Evolutionary conservation across 2,797 vertebrate genomes (phyloP).

Genomic region (Platyrinchus mystaceus): DNA sequence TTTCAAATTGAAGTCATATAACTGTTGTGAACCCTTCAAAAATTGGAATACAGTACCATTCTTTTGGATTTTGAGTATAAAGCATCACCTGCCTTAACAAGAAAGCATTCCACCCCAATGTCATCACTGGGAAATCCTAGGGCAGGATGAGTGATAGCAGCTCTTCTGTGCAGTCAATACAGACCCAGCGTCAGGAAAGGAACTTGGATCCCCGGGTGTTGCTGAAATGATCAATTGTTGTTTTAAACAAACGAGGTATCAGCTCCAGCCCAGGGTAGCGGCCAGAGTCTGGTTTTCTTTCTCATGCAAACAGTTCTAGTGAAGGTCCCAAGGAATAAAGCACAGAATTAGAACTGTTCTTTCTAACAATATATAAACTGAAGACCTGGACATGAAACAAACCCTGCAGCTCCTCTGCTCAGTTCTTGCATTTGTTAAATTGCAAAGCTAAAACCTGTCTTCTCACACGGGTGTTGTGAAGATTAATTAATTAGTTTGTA

Average conservation of each 20-base stretch:
- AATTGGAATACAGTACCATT: neutral
- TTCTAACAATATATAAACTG: neutral
- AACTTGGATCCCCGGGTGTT: rapidly evolving
- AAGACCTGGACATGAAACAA: neutral
- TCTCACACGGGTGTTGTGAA: neutral
- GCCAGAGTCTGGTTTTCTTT: neutral
- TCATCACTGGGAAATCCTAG: neutral
- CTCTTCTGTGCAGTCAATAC: neutral
- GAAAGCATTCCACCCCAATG: neutral
- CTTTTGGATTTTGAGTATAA: neutral
- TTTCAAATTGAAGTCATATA: neutral
- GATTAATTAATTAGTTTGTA: conserved; percentile 37
- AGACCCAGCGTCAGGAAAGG: neutral
- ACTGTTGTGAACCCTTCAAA: neutral
- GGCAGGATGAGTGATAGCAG: too few relatives aligned
- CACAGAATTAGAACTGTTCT: neutral
- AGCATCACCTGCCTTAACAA: neutral
- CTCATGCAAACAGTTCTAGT: neutral
- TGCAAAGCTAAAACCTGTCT: neutral
- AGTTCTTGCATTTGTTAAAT: neutral
- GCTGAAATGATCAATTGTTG: neutral
- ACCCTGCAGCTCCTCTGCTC: neutral
- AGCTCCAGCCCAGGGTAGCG: neutral
- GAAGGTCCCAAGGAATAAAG: neutral
- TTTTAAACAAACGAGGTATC: neutral